These are phyloP conservation scores for Oscarella lobularis DNA, from an alignment of 37 sponge, comb jelly and placozoan genomes.

Conservation along the genomic window DNA sequence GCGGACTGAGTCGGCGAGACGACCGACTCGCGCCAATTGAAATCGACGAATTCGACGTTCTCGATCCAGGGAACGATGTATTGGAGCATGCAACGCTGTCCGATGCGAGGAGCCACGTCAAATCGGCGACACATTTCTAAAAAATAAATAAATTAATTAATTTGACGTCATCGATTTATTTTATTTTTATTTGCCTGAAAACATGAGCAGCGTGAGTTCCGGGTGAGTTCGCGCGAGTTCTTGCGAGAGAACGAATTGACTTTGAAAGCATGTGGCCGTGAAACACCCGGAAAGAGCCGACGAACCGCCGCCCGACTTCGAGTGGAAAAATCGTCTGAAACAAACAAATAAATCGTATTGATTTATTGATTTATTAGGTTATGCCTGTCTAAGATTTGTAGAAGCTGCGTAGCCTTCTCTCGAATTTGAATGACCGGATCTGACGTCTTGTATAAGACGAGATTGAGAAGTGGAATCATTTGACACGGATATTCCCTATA, in stretches of 20 bases:
- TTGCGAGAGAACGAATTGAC: slow-evolving; percentile 31
- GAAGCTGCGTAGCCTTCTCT: slow-evolving; percentile 65
- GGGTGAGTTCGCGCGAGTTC: slow-evolving; percentile 70
- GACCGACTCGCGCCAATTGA: background rate
- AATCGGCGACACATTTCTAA: slow-evolving; percentile 59
- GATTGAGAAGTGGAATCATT: slow-evolving; percentile 58
- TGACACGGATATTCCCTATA: slow-evolving; percentile 55
- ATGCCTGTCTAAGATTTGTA: slow-evolving; percentile 65
- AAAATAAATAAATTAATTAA: background rate
- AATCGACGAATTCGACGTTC: slow-evolving; percentile 71
- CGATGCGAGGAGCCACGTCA: slow-evolving; percentile 33
- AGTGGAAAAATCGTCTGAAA: slow-evolving; percentile 3
- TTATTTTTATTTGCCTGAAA: slow-evolving; percentile 49
- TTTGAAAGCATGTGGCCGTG: slow-evolving; percentile 32
- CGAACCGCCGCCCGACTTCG: background rate
- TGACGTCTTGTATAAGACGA: slow-evolving; percentile 70
- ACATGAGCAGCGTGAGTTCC: slow-evolving; percentile 77
- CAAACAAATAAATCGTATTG: background rate
- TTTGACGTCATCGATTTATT: too few species aligned
- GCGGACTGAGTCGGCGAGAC: background rate
- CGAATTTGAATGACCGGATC: slow-evolving; percentile 44
- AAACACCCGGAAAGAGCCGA: background rate
- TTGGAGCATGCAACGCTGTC: slow-evolving; percentile 58
- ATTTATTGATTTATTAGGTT: too few species aligned
- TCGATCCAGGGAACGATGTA: slow-evolving; percentile 77